Evolutionary conservation across 1,140 invertebrate genomes (phyloP).

Genomic region (Diploscapter pachys): DNA sequence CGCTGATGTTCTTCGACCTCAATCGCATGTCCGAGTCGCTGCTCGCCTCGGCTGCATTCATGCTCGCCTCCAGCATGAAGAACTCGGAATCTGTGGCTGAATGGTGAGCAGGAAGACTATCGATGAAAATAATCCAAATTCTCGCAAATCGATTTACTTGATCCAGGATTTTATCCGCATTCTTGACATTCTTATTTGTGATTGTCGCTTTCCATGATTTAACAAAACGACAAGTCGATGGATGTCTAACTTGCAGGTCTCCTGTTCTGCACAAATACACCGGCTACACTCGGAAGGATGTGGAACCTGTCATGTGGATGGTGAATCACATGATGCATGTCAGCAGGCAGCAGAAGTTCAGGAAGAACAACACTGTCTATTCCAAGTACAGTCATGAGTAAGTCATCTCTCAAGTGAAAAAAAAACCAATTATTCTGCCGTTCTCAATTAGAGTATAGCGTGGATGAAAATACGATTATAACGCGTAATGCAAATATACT

Average conservation of each 20-base stretch:
- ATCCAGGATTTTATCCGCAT: not conserved
- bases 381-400: conserved; percentile 91
- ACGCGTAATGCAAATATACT: too few relatives aligned
- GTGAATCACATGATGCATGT: conserved; percentile 74
- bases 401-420: conserved; percentile 56
- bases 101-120: conserved; percentile 61
- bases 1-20: conserved; percentile 83
- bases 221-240: not conserved
- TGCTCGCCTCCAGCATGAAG: conserved; percentile 79
- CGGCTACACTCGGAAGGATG: conserved; percentile 74
- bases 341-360: conserved; percentile 67
- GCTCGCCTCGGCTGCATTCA: conserved; percentile 79
- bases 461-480: too few relatives aligned
- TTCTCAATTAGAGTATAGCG: too few relatives aligned
- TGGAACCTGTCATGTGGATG: conserved; percentile 70
- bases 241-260: conserved; percentile 66
- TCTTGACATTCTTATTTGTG: too few relatives aligned
- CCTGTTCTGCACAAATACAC: conserved; percentile 79
- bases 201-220: too few relatives aligned
- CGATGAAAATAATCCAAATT: too few relatives aligned
- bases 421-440: conserved; percentile 1
- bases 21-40: conserved; percentile 77
- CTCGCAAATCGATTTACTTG: too few relatives aligned
- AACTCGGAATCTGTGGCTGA: conserved; percentile 31
- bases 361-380: conserved; percentile 76